Evolutionary conservation across 2,888 invertebrate genomes (phyloP), one percentile per base, ranked within the genome.

Genomic region (Smittia sp.): DNA sequence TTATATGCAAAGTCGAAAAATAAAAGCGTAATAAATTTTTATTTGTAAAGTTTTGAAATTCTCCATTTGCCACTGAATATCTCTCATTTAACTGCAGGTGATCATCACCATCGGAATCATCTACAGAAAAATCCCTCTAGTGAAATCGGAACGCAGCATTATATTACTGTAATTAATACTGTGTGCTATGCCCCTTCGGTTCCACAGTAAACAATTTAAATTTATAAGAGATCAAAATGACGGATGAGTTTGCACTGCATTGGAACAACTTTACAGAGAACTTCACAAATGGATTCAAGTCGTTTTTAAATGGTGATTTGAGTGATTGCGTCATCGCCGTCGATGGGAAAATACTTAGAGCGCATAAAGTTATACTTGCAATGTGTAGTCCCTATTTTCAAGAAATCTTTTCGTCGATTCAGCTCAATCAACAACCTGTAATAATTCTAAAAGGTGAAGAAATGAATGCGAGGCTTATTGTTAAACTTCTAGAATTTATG

Each of bases 381-480:
- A 85, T 85, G 69, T 85, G 85, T 76, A 84, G 84, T 76, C 83
- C 84, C 1, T 85, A 85, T 77, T 85, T 85, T 77, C 83, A 83
- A 76, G 83, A 83, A 77, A 82, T 80, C 79, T 84, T 81, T 77
- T 82, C 80, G 52, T 80, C 82, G 63, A 83, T 83, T 79, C 83
- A 83, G 65, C 82, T 82, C 77, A n/a, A n/a, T n/a, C 81, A 83
- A 76, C 82, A 83, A 79, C 82, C 82, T 52, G 83, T 83, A 76
- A 83, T 83, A 54, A 83, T 86, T 77, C 82, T 86, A 77, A 86
- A 86, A 80, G 86, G 86, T n/a, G n/a, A n/a, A n/a, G n/a, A n/a
- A 81, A 86, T 86, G 75, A 84, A 86, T 88, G 79, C 90, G 89
- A 85, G 87, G 90, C 70, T 85, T 3, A 82, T 86, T 81, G 84